Base-by-base conservation (phyloP, 2,888 invertebrate genomes). In the Limenitis camilla region DNA sequence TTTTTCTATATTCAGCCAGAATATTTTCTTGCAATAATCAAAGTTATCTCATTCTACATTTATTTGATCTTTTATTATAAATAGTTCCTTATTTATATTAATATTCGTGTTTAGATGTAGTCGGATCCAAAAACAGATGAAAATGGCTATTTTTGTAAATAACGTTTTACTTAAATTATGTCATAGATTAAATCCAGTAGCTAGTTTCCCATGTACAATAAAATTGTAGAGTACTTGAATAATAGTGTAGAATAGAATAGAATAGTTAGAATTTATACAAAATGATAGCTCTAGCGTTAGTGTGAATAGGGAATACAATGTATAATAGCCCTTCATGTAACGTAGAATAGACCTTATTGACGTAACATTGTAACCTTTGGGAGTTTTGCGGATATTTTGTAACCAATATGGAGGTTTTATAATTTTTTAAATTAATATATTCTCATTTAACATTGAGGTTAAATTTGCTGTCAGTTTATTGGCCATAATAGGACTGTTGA, bases 251-350 rank as follows among this genome's bases (percentile, higher is more conserved):
- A 19, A 48, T 73, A 69, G 72, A 63, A 78, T 83, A 80, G 79
- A 71, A 65, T 83, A 85, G 78, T 74, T 86, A 86, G 86, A 84
- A 78, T 86, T 86, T 86, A 84, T 86, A 86, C 86, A 84, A 79
- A 80, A 79, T 78, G 70, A 71, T 81, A 83, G 79, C 58, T 71
- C 63, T 81, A 82, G 80, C 59, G 60, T 71, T 80, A 81, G 81
- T 75, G 75, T 78, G 75, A 75, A 75, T 82, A 81, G 81, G 71
- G 70, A 71, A 75, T 78, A 76, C 65, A 69, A 72, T 84, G 83
- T 84, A 83, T 71, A 60, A 81, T 82, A 81, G 79, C 75, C 69
- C 70, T 75, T 72, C 72, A 72, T 77, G 61, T 64, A 62, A 58
- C 53, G 61, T 77, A 80, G 73, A 64, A 72, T 78, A 77, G 72